These are phyloP conservation scores for Dicyrtomina minuta DNA, from an alignment of 2,888 invertebrate genomes.

Conservation along the genomic window DNA sequence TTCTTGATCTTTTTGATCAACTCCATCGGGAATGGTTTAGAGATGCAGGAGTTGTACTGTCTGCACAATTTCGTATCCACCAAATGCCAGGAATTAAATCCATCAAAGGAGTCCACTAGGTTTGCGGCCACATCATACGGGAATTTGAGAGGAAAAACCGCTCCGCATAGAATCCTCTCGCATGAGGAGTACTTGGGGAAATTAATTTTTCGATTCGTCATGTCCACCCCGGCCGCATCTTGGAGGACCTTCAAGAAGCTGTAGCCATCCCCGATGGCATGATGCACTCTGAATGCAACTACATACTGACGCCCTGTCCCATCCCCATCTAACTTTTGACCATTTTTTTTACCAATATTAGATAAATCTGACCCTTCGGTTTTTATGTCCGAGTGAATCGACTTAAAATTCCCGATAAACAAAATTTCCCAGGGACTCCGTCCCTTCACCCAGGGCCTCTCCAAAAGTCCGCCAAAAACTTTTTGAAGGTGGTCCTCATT, in stretches of 20 bases:
- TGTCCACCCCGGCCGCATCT: neutral
- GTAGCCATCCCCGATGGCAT: constrained; percentile 17
- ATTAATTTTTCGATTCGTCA: neutral
- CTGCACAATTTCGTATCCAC: too few relatives aligned
- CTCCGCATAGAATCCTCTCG: neutral
- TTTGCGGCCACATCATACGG: neutral
- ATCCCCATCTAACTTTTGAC: neutral
- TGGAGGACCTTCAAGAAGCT: constrained; percentile 2
- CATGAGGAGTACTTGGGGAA: neutral
- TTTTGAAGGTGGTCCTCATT: neutral
- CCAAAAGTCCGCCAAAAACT: neutral
- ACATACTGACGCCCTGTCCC: neutral
- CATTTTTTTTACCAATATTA: neutral
- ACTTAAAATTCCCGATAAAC: neutral
- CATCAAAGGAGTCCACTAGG: neutral
- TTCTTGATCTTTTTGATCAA: constrained; percentile 18
- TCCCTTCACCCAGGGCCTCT: neutral
- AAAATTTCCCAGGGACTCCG: constrained; percentile 23
- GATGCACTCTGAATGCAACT: constrained; percentile 3
- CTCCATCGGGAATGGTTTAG: neutral
- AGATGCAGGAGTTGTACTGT: neutral
- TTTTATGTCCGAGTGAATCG: neutral
- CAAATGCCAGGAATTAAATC: neutral
- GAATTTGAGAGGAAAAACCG: neutral
- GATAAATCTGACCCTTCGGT: neutral